phyloP scores from a whole-genome alignment of 2,888 invertebrate genomes.

The Caenorhabditis uteleia region DNA sequence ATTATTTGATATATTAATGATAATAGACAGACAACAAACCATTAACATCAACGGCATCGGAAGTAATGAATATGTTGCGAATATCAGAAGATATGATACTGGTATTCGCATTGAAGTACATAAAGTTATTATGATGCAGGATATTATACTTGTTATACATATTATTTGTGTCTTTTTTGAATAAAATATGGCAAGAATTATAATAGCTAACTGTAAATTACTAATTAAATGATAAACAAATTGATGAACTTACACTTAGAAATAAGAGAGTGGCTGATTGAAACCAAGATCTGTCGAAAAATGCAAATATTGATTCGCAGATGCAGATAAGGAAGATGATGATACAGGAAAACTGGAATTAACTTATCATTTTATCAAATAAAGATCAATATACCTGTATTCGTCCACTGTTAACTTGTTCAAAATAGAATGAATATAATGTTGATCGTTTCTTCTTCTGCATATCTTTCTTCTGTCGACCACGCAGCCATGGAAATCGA shows the following conservation, averaged over 20 bases:
- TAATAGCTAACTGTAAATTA: conserved; percentile 25
- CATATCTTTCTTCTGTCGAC: conserved; percentile 17
- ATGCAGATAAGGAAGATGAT: conserved; percentile 29
- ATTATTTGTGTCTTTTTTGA: conserved; percentile 40
- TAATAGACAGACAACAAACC: conserved; percentile 11
- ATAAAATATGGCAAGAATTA: conserved; percentile 34
- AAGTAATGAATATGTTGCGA: conserved; percentile 62
- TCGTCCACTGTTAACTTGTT: conserved; percentile 54
- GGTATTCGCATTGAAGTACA: conserved; percentile 47
- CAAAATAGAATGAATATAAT: conserved; percentile 54
- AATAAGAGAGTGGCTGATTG: conserved; percentile 25
- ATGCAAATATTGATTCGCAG: conserved; percentile 19
- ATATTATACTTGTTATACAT: conserved; percentile 33
- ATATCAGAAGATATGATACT: conserved; percentile 55
- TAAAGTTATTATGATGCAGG: conserved; percentile 39
- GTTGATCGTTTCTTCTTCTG: conserved; percentile 28
- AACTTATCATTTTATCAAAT: background rate
- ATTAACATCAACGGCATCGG: conserved; percentile 63
- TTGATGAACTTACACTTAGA: conserved; percentile 17
- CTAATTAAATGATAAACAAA: background rate
- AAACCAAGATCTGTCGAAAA: conserved; percentile 14
- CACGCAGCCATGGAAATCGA: conserved; percentile 32
- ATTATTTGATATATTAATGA: conserved; percentile 1
- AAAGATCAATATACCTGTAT: conserved; percentile 39
- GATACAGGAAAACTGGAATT: conserved; percentile 30